A percentile compares a stretch with the other conserved stretches of the same genome.
Evolutionary conservation across 2,113 vertebrate genomes (phyloP).

Genomic region (Puffinus mauretanicus): DNA sequence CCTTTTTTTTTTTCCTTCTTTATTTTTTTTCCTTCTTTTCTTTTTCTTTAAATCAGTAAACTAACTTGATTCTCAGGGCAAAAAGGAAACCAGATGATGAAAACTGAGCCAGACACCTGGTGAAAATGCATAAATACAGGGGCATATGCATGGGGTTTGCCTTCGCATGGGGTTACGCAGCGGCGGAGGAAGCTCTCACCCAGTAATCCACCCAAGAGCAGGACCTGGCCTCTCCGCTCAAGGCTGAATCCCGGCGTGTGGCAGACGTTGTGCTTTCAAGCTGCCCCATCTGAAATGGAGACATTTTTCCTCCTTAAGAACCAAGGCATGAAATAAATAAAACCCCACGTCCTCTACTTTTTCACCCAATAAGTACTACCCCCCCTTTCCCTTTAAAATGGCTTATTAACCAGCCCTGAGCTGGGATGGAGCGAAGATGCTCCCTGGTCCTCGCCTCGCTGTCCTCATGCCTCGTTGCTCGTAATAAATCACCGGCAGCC

Average conservation of each 20-base stretch:
- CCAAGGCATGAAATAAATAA: background rate
- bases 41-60: background rate
- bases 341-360: background rate
- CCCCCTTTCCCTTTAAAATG: fast-evolving
- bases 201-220: background rate
- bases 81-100: background rate
- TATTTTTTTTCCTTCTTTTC: background rate
- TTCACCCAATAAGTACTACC: background rate
- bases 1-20: too few relatives aligned
- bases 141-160: fast-evolving
- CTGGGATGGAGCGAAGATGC: background rate
- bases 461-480: conserved; percentile 5
- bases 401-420: background rate
- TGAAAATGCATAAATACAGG: background rate
- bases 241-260: fast-evolving
- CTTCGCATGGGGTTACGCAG: too few relatives aligned
- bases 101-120: background rate
- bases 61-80: background rate
- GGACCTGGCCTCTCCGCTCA: background rate
- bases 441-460: background rate
- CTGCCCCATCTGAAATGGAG: background rate
- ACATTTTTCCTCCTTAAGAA: background rate
- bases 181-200: background rate
- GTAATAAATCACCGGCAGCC: background rate
- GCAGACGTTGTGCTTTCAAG: fast-evolving